Evolutionary conservation across 2,888 invertebrate genomes (phyloP), one percentile per base, ranked within the genome.

Genomic region (Incurvaria masculella): DNA sequence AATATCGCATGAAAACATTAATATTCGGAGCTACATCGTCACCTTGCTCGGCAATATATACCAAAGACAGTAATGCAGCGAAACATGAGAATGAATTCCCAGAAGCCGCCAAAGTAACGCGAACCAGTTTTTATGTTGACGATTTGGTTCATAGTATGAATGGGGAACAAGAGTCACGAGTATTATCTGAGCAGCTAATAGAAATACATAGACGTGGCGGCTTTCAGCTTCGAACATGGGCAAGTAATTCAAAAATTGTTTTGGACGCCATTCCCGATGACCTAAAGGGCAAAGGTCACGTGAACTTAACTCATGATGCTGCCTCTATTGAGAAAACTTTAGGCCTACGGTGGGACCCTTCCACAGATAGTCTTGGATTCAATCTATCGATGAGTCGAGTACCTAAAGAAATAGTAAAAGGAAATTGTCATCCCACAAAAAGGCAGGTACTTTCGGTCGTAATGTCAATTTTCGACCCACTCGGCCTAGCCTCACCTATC

Each of bases 21-120:
- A 53, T 52, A 8, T 56, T 55, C 48, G 53, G 55, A 1, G 55
- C 52, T 1, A 40, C 54, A 4, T 45, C 44, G 4, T 56, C 52
- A 14, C 56, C 56, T 1, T 47, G 45, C 8, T 53, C 50, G 16
- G 52, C 55, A 10, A 44, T 50, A 4, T 52, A 23, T 33, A 46
- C 54, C 1, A 52, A 53, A 39, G 49, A 50, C 19, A 17, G 10
- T 1, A 56, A 55, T 23, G 53, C 54, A 17, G 8, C n/a, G n/a
- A n/a, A n/a, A n/a, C n/a, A n/a, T n/a, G n/a, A n/a, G n/a, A n/a
- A 44, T 17, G 20, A 21, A 20, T 41, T 50, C 46, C 21, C 44
- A 40, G 47, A 3, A 26, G 16, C 1, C 46, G 49, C 8, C 51
- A 48, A n/a, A n/a, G n/a, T n/a, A n/a, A n/a, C n/a, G n/a, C n/a